Percentiles rank a stretch among this genome's conserved stretches.
Conservation (phyloP, 1,140 invertebrate genomes). For the Armadillidium nasatum region DNA sequence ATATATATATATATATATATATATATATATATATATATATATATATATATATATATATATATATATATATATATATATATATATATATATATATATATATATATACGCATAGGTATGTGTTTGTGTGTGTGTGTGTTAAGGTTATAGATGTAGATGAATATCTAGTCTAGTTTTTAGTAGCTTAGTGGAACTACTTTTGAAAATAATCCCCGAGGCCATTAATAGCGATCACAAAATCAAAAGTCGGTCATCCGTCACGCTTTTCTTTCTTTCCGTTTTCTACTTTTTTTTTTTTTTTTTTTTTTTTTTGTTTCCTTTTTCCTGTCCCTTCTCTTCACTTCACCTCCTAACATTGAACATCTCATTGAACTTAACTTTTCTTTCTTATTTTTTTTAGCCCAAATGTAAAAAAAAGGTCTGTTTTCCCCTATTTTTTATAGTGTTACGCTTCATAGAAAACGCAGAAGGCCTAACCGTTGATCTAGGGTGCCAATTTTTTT, state of each 20-base stretch:
- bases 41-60: no score
- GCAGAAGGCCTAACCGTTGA: background rate
- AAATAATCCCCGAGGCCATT: background rate
- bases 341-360: background rate
- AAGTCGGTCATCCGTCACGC: slow-evolving; percentile 1
- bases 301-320: background rate
- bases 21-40: no score
- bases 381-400: background rate
- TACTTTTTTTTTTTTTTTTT: background rate
- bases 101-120: no score
- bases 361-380: slow-evolving; percentile 4
- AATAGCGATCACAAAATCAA: background rate
- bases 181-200: no score
- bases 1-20: no score
- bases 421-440: slow-evolving; percentile 1
- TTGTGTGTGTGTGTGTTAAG: no score
- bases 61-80: no score
- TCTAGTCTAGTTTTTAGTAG: no score
- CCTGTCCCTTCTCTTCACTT: background rate
- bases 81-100: no score
- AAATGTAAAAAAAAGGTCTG: slow-evolving; percentile 8
- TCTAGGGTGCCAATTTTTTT: slow-evolving; percentile 3
- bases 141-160: no score
- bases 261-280: background rate
- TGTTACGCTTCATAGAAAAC: slow-evolving; percentile 10